Evolutionary conservation across 1,140 invertebrate genomes (phyloP), one percentile per base, ranked within the genome.

Genomic region (Hesperophylax magnus): DNA sequence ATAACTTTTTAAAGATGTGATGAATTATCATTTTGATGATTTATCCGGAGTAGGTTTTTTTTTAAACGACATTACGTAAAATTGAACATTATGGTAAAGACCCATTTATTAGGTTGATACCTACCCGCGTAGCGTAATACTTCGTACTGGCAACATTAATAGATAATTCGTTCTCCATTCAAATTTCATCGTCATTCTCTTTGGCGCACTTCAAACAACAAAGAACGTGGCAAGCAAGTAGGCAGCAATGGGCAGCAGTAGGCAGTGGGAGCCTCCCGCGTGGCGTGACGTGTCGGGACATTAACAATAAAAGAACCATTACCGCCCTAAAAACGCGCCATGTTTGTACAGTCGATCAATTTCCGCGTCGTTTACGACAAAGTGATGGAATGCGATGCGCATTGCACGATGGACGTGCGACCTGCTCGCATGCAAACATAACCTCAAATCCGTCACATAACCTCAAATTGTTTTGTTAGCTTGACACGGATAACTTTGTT

Each of bases 291-390:
- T 15, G 20, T 18, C 31, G 17, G 56, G 20, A 58, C 67, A 78
- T 78, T 63, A 78, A 78, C 77, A 78, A 78, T 53, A 79, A 79
- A 78, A 74, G 63, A 60, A 15, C 71, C 60, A 76, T 80, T 80
- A 76, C 39, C 3, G 56, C 20, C 34, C 20, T 65, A 27, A 75
- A 80, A 61, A 76, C 52, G 27, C n/a, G 11, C 20, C 31, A 11
- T 80, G 69, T 75, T 76, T 76, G 22, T 17, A 76, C 78, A 67
- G 78, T 63, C 69, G 54, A 72, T 67, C 78, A 80, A 72, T 80
- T 80, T 80, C 58, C 78, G 78, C 39, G 15, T 18, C 54, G 69
- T 72, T 79, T 58, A 79, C 54, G 77, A 52, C 47, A 24, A n/a
- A 67, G 61, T 39, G 22, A 34, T 8, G 78, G 78, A 79, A 72